Evolutionary conservation across 2,888 invertebrate genomes (phyloP).

Genomic region (Pelosia muscerda): DNA sequence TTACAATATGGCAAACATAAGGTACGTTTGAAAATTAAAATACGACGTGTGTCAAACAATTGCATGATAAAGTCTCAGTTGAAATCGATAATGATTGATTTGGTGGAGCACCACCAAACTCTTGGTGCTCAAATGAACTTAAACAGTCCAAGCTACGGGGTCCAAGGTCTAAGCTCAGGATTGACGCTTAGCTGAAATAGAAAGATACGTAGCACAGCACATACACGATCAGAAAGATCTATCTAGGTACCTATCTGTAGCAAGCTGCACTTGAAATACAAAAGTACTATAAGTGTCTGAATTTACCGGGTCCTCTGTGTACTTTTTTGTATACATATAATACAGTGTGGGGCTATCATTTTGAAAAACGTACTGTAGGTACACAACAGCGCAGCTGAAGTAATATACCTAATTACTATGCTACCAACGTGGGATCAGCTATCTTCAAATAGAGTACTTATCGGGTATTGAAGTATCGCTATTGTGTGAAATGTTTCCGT

Average conservation of each 20-base stretch:
- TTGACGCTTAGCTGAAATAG: too few species aligned
- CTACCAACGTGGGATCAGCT: conserved; percentile 15
- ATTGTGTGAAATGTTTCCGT: conserved; percentile 39
- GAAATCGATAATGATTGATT: too few species aligned
- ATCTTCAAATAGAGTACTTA: conserved; percentile 26
- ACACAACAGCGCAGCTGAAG: background rate
- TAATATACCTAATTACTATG: conserved; percentile 19
- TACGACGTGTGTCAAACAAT: too few species aligned
- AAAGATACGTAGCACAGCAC: too few species aligned
- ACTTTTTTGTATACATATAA: background rate
- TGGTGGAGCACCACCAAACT: too few species aligned
- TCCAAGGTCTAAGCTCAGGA: too few species aligned
- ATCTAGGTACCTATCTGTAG: too few species aligned
- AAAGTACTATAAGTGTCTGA: background rate
- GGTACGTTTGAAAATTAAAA: too few species aligned
- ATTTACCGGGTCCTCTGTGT: background rate
- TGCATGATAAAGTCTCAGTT: too few species aligned
- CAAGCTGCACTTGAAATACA: background rate
- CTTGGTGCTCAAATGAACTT: too few species aligned
- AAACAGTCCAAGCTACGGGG: too few species aligned
- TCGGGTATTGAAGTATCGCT: conserved; percentile 25
- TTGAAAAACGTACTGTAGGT: background rate
- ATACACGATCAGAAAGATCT: background rate
- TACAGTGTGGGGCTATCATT: background rate
- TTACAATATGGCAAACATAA: background rate